A percentile compares a stretch with the other conserved stretches of the same genome.
These are phyloP conservation scores for Sthenelais limicola DNA, from an alignment of 2,888 invertebrate genomes.

Conservation along the genomic window DNA sequence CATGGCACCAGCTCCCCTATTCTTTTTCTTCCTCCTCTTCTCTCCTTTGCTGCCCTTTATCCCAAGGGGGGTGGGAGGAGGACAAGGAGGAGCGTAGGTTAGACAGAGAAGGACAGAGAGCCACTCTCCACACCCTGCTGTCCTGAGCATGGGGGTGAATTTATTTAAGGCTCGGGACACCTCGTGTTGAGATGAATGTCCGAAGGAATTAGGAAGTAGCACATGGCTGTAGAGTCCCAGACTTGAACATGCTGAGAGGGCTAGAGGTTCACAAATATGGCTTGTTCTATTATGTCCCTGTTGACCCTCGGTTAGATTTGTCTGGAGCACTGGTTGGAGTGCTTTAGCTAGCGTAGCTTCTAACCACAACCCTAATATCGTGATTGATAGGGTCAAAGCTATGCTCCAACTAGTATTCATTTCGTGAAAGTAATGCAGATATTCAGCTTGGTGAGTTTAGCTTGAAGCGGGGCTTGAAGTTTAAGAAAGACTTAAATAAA, in stretches of 20 bases:
- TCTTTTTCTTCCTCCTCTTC: too few relatives aligned
- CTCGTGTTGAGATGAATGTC: slow-evolving; percentile 7
- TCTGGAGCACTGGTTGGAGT: too few relatives aligned
- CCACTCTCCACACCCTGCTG: slow-evolving; percentile 13
- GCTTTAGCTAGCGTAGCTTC: too few relatives aligned
- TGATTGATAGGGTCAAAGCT: too few relatives aligned
- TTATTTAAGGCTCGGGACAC: slow-evolving; percentile 16
- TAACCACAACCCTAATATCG: too few relatives aligned
- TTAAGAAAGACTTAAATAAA: too few relatives aligned
- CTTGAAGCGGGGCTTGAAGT: too few relatives aligned
- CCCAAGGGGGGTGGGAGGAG: neutral
- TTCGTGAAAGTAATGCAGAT: too few relatives aligned
- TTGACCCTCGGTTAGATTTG: too few relatives aligned
- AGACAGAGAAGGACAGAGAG: slow-evolving; percentile 5
- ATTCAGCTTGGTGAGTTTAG: too few relatives aligned
- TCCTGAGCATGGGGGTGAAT: slow-evolving; percentile 19
- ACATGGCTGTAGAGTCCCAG: slow-evolving; percentile 1
- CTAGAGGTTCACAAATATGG: neutral
- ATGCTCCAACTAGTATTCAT: too few relatives aligned
- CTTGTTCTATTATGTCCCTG: neutral
- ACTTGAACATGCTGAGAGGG: neutral
- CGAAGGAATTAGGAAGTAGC: neutral
- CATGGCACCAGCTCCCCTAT: too few relatives aligned
- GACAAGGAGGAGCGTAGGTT: slow-evolving; percentile 24
- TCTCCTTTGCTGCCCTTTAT: neutral